Evolutionary conservation across 2,797 vertebrate genomes (phyloP).

Genomic region (Paratrypauchen microcephalus): DNA sequence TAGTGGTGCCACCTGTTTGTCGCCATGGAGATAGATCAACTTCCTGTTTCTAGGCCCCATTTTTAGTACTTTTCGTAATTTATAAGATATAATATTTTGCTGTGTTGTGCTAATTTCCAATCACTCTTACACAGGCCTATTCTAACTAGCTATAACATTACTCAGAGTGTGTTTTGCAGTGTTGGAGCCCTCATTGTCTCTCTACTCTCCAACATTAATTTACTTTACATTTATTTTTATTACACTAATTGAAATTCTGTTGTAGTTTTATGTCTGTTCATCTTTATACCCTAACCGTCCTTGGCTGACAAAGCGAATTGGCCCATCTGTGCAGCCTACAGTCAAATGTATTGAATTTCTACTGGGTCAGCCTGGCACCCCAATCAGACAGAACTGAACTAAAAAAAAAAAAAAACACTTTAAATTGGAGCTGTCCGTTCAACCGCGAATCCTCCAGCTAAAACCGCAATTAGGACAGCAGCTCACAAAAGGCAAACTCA

Average conservation of each 20-base stretch:
- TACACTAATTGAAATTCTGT: background rate
- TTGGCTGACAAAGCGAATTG: slow-evolving; percentile 50
- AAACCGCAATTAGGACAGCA: slow-evolving; percentile 43
- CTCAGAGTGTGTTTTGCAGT: background rate
- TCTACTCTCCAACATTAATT: background rate
- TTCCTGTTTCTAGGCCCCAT: too few relatives aligned
- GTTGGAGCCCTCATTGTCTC: background rate
- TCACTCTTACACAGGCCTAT: too few relatives aligned
- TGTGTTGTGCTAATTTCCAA: too few relatives aligned
- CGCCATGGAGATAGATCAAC: too few relatives aligned
- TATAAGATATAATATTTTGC: too few relatives aligned
- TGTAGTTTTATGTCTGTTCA: background rate
- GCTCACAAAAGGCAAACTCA: slow-evolving; percentile 19
- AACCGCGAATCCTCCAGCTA: slow-evolving; percentile 52
- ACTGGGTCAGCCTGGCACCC: slow-evolving; percentile 60
- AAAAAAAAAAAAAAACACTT: slow-evolving; percentile 63
- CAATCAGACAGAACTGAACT: slow-evolving; percentile 60
- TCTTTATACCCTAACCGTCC: slow-evolving; percentile 36
- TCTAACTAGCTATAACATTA: too few relatives aligned
- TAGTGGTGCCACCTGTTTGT: too few relatives aligned
- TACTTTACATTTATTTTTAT: background rate
- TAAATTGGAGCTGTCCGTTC: slow-evolving; percentile 56
- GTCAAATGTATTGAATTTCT: slow-evolving; percentile 59
- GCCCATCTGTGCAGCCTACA: slow-evolving; percentile 68
- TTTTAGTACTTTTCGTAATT: too few relatives aligned